phyloP scores from a whole-genome alignment of 2,888 invertebrate species.

The Xylota segnis region DNA sequence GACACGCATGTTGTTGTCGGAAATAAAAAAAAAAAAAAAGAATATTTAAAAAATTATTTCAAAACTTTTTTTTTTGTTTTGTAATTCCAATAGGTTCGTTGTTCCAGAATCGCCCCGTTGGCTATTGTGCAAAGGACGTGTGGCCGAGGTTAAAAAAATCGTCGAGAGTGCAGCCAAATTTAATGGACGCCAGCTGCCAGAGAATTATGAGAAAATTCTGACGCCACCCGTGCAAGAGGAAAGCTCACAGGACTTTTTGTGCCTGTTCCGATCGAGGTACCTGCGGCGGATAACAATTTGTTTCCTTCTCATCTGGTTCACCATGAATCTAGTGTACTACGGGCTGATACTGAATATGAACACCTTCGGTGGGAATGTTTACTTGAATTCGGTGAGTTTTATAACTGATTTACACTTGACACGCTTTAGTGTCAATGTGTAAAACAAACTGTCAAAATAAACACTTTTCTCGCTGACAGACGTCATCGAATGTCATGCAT shows the following conservation, averaged over 20 bases:
- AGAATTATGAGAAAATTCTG: conserved; percentile 89
- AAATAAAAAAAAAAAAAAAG: conserved; percentile 6
- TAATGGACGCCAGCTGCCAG: conserved; percentile 88
- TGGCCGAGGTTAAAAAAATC: conserved; percentile 89
- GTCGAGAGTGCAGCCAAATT: conserved; percentile 88
- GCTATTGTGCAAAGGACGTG: conserved; percentile 90
- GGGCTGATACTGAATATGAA: conserved; percentile 89
- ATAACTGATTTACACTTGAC: conserved; percentile 5
- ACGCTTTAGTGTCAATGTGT: conserved; percentile 6
- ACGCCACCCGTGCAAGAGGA: conserved; percentile 85
- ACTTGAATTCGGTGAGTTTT: conserved; percentile 88
- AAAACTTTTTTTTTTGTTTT: neutral
- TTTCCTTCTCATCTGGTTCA: conserved; percentile 90
- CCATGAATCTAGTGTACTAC: conserved; percentile 86
- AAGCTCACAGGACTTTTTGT: conserved; percentile 86
- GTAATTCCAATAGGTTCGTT: conserved; percentile 87
- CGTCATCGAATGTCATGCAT: conserved; percentile 20
- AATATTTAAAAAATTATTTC: neutral
- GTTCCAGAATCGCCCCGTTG: conserved; percentile 93
- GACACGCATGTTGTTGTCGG: conserved; percentile 32
- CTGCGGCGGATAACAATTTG: conserved; percentile 89
- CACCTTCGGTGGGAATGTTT: conserved; percentile 90
- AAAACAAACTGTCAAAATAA: conserved; percentile 3
- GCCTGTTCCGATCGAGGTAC: conserved; percentile 88
- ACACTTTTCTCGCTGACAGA: conserved; percentile 12